These are phyloP conservation scores for Delphinus delphis DNA, from an alignment of 2,113 vertebrate species.

Conservation along the genomic window DNA sequence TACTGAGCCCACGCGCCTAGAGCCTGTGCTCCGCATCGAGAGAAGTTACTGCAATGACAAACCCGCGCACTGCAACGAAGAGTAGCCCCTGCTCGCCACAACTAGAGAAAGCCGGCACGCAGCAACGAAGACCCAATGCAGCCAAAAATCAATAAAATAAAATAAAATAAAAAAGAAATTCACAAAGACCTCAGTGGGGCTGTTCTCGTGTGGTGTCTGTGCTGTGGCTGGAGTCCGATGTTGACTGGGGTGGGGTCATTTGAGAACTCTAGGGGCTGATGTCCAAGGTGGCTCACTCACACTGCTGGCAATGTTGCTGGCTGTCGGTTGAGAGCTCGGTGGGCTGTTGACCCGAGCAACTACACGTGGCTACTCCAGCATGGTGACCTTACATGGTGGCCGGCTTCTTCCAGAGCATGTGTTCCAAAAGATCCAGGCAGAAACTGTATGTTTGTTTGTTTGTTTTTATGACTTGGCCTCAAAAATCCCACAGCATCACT, in stretches of 20 bases:
- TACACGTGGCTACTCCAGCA: not conserved
- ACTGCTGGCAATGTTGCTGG: not conserved
- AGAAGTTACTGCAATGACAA: no score
- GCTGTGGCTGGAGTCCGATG: not conserved
- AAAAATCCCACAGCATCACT: not conserved
- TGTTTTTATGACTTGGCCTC: not conserved
- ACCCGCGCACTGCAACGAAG: no score
- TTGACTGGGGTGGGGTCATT: not conserved
- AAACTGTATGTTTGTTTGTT: not conserved
- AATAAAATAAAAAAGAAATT: not conserved
- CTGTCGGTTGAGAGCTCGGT: not conserved
- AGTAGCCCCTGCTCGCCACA: no score
- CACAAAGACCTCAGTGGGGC: not conserved
- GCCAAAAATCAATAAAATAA: no score
- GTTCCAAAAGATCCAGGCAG: not conserved
- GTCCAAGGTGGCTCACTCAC: not conserved
- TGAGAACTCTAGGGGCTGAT: not conserved
- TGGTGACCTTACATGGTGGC: not conserved
- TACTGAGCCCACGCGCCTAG: no score
- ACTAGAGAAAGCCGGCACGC: no score
- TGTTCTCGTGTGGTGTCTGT: not conserved
- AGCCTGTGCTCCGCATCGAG: no score
- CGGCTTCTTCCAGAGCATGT: not conserved
- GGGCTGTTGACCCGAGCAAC: not conserved
- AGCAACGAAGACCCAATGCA: no score